phyloP scores from a whole-genome alignment of 1,140 invertebrate genomes.

The Lordiphosa collinella region DNA sequence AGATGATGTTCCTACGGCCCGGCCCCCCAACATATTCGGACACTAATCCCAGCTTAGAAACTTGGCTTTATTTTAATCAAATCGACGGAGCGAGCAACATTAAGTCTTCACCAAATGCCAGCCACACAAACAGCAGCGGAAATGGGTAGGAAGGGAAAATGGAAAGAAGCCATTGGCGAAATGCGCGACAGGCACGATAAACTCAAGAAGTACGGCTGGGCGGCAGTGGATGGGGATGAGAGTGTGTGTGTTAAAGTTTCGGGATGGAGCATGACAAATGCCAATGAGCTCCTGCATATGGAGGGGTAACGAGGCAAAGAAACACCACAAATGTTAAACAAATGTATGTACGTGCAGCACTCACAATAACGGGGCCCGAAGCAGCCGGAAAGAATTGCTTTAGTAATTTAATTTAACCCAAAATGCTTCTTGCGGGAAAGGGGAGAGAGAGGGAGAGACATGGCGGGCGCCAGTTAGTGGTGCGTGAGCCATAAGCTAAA shows the following conservation, averaged over 20 bases:
- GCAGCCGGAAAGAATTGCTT: conserved; percentile 72
- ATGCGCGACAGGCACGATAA: conserved; percentile 42
- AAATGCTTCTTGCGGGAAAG: conserved; percentile 16
- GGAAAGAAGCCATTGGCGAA: conserved; percentile 54
- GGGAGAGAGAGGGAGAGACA: conserved; percentile 13
- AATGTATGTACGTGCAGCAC: conserved; percentile 52
- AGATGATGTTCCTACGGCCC: conserved; percentile 16
- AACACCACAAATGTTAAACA: conserved; percentile 52
- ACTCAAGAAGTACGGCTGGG: conserved; percentile 2
- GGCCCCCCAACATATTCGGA: conserved; percentile 40
- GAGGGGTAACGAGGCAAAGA: conserved; percentile 4
- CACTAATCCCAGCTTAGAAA: conserved; percentile 75
- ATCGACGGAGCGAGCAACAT: conserved; percentile 38
- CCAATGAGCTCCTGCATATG: conserved; percentile 30
- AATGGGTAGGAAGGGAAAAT: conserved; percentile 6
- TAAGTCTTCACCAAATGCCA: conserved; percentile 28
- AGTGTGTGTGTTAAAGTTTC: conserved; percentile 36
- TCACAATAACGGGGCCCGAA: conserved; percentile 47
- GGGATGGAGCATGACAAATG: conserved; percentile 39
- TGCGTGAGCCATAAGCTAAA: conserved; percentile 68
- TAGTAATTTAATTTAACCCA: conserved; percentile 73
- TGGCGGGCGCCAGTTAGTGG: conserved; percentile 53
- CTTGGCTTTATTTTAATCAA: conserved; percentile 77
- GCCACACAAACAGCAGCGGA: conserved; percentile 9
- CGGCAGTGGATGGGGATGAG: conserved; percentile 1